Conservation (phyloP, 2,888 invertebrate species). For the Pseudanteris insignis region DNA sequence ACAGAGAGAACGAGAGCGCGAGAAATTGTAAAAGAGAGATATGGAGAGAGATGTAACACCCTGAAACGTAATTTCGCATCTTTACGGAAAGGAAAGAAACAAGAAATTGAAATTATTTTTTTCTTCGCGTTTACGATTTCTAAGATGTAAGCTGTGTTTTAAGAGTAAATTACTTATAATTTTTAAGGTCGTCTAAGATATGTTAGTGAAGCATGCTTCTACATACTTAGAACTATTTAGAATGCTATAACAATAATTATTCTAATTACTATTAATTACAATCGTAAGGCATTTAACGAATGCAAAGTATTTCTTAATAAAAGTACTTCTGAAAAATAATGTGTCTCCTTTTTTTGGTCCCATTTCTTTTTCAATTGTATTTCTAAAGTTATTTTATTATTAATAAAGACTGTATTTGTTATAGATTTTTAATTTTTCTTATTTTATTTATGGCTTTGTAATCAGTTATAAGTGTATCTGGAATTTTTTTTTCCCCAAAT, state of each 20-base stretch:
- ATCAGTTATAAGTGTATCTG: no score
- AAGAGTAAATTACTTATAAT: conserved; percentile 64
- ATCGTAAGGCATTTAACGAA: conserved; percentile 66
- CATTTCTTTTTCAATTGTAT: no score
- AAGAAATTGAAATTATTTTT: conserved; percentile 57
- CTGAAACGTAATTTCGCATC: conserved; percentile 40
- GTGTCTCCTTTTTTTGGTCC: no score
- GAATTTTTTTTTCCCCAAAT: no score
- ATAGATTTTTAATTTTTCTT: no score
- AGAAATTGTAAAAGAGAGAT: conserved; percentile 17
- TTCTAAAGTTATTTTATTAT: no score
- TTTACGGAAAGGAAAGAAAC: conserved; percentile 26
- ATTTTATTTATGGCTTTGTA: no score
- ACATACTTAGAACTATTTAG: conserved; percentile 62
- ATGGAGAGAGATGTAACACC: conserved; percentile 31
- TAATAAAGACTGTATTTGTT: no score
- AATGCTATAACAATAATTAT: conserved; percentile 66
- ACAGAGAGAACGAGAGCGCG: conserved; percentile 13
- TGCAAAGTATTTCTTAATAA: conserved; percentile 68
- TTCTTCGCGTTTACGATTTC: conserved; percentile 51
- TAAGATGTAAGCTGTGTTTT: conserved; percentile 59
- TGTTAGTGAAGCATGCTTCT: conserved; percentile 66
- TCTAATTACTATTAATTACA: conserved; percentile 65
- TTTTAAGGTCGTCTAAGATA: conserved; percentile 66
- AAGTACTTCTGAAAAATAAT: conserved; percentile 61